These are phyloP conservation scores for Ciona savignyi DNA, from an alignment of 23 tunicate genomes.

Conservation along the genomic window DNA sequence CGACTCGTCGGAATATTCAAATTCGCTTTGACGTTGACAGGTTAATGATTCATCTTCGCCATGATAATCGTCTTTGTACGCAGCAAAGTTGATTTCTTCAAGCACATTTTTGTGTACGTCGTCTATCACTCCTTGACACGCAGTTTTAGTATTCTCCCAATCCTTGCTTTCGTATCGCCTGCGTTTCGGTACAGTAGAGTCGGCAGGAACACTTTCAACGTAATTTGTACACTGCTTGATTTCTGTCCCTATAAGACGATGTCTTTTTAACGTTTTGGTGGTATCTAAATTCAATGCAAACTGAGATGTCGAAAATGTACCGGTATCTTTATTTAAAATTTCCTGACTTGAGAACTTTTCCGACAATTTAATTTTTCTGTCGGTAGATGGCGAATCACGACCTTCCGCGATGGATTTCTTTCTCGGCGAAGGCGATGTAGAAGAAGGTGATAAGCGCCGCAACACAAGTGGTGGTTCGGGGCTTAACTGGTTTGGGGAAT, in stretches of 20 bases:
- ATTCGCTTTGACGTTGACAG: too few relatives aligned
- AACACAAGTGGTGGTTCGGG: neutral
- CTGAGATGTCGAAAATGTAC: neutral
- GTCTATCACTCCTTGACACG: too few relatives aligned
- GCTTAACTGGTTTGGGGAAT: neutral
- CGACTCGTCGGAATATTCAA: too few relatives aligned
- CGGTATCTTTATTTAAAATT: neutral
- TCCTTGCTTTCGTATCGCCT: neutral
- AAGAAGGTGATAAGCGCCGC: neutral
- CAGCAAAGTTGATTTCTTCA: too few relatives aligned
- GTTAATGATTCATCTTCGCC: too few relatives aligned
- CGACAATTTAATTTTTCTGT: neutral
- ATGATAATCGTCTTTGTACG: too few relatives aligned
- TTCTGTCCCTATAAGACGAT: neutral
- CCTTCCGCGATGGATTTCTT: neutral
- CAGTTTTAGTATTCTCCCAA: neutral
- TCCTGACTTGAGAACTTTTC: neutral
- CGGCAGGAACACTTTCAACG: neutral
- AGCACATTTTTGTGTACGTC: too few relatives aligned
- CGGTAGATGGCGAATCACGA: neutral
- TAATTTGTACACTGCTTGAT: neutral
- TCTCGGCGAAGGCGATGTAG: neutral
- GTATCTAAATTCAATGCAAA: neutral
- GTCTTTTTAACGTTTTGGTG: too few relatives aligned
- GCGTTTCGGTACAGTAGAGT: neutral